Evolutionary conservation across 2,888 invertebrate genomes (phyloP), one percentile per base, ranked within the genome.

Genomic region (Lamproptera curius): DNA sequence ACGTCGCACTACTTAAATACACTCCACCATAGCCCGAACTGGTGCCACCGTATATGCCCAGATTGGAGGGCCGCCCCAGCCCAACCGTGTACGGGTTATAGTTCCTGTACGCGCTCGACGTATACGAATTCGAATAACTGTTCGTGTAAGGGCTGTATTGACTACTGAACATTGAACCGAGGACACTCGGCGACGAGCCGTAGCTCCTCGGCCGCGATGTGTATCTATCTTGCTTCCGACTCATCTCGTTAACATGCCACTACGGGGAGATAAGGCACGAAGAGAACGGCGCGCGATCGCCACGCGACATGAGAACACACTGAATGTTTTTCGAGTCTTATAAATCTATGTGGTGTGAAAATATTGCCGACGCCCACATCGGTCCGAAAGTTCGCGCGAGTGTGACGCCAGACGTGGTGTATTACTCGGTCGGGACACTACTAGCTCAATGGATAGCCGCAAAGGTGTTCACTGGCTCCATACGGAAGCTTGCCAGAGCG

Each of bases 21-120:
- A 92, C 81, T 39, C 92, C 92, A 8, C 93, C 93, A 62, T 93
- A 93, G 4, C 92, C 92, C 2, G 91, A 91, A 52, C 90, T 76
- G 0, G 91, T 91, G 23, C 91, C 91, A 2, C 91, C 91, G 52
- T 92, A 92, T 46, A 90, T 85, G n/a, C 84, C 81, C 37, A 79
- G 67, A 55, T 77, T 79, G 3, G 81, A 76, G n/a, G 76, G 63
- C 31, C 87, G 68, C 1, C 82, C 80, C 57, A 85, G 68, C 1
- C 86, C 84, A 20, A 79, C 69, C 47, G 77, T 81, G 59, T 86
- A 86, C 10, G 86, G 86, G 54, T 85, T 85, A 58, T 77, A 85
- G 67, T 85, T 86, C 57, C 86, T 75, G 59, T 84, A 85, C 16
- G 73, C 63, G 54, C 70, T 76, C 6, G 84, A 70, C 55, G 77